Base-by-base conservation (phyloP, 2,888 invertebrate genomes). In the Agrochola lota region DNA sequence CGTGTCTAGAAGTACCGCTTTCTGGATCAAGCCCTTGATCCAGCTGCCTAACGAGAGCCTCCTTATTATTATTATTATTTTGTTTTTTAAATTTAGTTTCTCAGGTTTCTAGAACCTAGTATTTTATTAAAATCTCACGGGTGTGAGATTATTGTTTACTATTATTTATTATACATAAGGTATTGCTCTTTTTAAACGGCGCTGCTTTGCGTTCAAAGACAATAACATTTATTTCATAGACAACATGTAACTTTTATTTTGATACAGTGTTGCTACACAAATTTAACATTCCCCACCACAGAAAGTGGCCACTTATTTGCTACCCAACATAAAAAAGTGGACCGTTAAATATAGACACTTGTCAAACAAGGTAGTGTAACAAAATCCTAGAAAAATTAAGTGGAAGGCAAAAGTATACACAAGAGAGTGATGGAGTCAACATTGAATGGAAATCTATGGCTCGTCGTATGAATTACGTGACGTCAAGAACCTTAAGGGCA, bases 401-500 rank as follows among this genome's bases (percentile, higher is more conserved):
- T 78, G 20, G 63, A 40, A 71, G 15, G 26, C 55, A 46, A 40
- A 78, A 80, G 55, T 63, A 57, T 80, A 49, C 81, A 63, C 77
- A 30, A 30, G 78, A 80, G 80, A 63, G 62, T 63, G 15, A 63
- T 80, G 46, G 6, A 57, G 55, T 49, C 23, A 11, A 23, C 55
- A 55, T 63, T 63, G 40, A 26, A 71, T 71, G 26, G 15, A 71
- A 63, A 80, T 71, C 62, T 71, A 57, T 63, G 23, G 20, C 35
- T 57, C 40, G 4, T 20, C 5, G 35, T 63, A 78, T 63, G 63
- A 80, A 78, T 40, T 49, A 71, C 72, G 80, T 80, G 72, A 80
- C 63, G 35, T 9, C 9, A 9, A 63, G 1, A 63, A 43, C 17
- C 52, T 20, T 26, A 64, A 4, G 49, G 68, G 7, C 20, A 17